Percentiles rank a stretch among this genome's conserved stretches.
Conservation (phyloP, 2,797 vertebrate species). For the Micrastur ruficollis region DNA sequence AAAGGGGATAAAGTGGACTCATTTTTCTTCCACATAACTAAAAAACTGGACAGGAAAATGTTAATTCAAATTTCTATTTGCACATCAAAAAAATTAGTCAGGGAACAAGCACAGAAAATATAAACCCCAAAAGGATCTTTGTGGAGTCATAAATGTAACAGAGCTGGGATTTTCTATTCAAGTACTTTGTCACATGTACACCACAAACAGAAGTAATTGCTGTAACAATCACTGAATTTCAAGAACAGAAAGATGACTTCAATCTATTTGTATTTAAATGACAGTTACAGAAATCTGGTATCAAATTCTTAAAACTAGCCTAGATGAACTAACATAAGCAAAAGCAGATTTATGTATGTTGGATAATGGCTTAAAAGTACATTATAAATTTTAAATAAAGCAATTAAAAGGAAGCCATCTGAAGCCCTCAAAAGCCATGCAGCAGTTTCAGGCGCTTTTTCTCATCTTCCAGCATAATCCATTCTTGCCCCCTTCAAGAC, state of each 20-base stretch:
- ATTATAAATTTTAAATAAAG: background rate
- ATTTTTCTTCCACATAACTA: background rate
- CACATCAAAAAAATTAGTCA: background rate
- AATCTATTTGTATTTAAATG: background rate
- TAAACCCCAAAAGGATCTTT: background rate
- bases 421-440: background rate
- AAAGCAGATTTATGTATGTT: background rate
- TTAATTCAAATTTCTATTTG: background rate
- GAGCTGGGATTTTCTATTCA: background rate
- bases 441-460: background rate
- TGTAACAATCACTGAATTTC: background rate
- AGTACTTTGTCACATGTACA: background rate
- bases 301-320: background rate
- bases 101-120: background rate
- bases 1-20: background rate
- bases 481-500: background rate
- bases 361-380: background rate
- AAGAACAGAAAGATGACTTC: background rate
- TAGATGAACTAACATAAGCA: slow-evolving; percentile 1
- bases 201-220: background rate
- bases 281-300: background rate
- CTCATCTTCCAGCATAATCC: slow-evolving; percentile 11
- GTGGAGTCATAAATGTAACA: background rate
- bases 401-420: background rate
- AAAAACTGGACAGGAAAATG: background rate